These are phyloP conservation scores for Caranx ignobilis DNA, from an alignment of 2,113 vertebrate genomes.

Conservation along the genomic window DNA sequence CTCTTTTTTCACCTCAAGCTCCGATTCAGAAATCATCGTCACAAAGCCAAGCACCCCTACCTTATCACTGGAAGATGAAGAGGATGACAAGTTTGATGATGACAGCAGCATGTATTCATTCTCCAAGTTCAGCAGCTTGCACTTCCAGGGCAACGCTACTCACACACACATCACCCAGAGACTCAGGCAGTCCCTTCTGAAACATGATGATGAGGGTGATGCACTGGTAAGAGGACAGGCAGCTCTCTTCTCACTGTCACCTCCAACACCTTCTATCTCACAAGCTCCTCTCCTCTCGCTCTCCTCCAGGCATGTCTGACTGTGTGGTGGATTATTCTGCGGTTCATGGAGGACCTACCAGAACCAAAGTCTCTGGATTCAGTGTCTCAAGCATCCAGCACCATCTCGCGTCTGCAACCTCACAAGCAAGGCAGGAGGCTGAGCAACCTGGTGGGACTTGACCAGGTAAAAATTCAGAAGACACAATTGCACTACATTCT, in stretches of 20 bases:
- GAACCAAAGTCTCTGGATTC: constrained; percentile 82
- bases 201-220: constrained; percentile 90
- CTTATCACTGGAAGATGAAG: constrained; percentile 19
- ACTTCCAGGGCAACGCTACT: constrained; percentile 89
- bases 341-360: constrained; percentile 94
- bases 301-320: constrained; percentile 87
- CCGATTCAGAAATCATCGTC: neutral
- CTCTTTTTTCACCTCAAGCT: neutral
- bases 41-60: neutral
- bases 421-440: constrained; percentile 71
- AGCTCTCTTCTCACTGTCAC: neutral
- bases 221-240: constrained; percentile 80
- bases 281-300: neutral
- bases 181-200: constrained; percentile 88
- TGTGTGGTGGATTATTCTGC: constrained; percentile 90
- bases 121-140: constrained; percentile 86
- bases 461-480: constrained; percentile 75
- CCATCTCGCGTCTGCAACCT: constrained; percentile 27
- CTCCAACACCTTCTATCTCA: neutral
- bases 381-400: constrained; percentile 34
- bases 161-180: constrained; percentile 84
- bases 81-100: constrained; percentile 79
- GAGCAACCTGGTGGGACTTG: constrained; percentile 81
- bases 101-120: constrained; percentile 87
- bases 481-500: neutral